These are phyloP conservation scores for Prunella fulvescens DNA, from an alignment of 2,113 vertebrate species.

Conservation along the genomic window DNA sequence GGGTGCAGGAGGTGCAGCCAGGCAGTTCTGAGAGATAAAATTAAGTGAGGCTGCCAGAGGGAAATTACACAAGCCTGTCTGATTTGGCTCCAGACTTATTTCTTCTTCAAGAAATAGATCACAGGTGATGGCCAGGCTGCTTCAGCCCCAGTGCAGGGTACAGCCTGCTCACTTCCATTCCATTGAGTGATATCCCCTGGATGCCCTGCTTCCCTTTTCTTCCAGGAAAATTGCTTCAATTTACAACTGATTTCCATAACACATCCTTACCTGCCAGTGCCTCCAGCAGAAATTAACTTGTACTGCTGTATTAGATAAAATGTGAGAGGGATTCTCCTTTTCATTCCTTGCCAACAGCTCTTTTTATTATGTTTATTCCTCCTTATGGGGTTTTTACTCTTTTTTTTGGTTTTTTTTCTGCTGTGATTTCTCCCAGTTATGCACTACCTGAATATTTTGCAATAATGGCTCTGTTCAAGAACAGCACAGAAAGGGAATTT, in stretches of 20 bases:
- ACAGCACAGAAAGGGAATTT: neutral
- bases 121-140: neutral
- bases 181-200: neutral
- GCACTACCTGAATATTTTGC: neutral
- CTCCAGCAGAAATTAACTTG: neutral
- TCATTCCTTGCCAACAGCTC: neutral
- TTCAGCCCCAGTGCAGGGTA: accelerated
- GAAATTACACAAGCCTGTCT: neutral
- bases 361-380: neutral
- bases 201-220: neutral
- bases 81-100: neutral
- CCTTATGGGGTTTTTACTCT: neutral
- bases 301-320: neutral
- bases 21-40: neutral
- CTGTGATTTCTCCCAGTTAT: neutral
- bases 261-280: neutral
- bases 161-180: neutral
- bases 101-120: neutral
- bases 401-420: neutral
- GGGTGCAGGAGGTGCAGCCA: neutral
- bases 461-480: neutral
- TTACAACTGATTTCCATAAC: neutral
- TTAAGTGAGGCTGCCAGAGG: neutral
- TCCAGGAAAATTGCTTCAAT: neutral
- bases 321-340: neutral